Evolutionary conservation across 2,888 invertebrate species (phyloP), one percentile per base, ranked within the genome.

Genomic region (Coenonympha glycerion): DNA sequence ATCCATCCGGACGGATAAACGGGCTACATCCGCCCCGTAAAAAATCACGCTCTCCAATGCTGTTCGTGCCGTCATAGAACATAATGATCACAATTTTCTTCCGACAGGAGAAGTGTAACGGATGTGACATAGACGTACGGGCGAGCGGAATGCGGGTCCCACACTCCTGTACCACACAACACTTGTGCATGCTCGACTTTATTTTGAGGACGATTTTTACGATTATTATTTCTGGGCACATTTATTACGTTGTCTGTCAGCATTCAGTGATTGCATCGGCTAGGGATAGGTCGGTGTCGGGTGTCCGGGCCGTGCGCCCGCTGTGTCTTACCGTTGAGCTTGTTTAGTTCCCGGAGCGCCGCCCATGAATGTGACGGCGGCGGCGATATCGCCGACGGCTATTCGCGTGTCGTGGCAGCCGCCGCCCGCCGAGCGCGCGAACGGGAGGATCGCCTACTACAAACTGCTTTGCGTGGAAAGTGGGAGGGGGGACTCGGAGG

Each of bases 401-500:
- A 93, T 99, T 73, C 90, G 93, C 67, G 94, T 98, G 68, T 90
- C 91, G 67, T 99, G 99, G 99, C 91, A 92, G 68, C 96, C 98
- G 66, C 98, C 98, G 63, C 94, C 95, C 45, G 92, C 92, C 60
- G 95, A 96, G 80, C 91, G 94, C 61, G 94, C 95, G 78, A 96
- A 97, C 88, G 98, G 98, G 56, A 90, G 93, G 76, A 96, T 97
- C 85, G 92, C 93, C 73, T 95, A 96, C 93, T 97, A 97, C 93
- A 96, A 95, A 90, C 93, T 97, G 71, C 93, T 93, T 79, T 93
- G 93, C 83, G 94, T 94, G 80, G 95, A 96, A 87, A 91, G 92
- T 66, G 95, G 93, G 65, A 89, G 92, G 69, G 93, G 93, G 58
- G 95, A 95, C 83, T 93, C 93, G 60, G 95, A 96, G 76, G 95